These are phyloP conservation scores for Cryptoleucopteryx plumbea DNA, from an alignment of 2,113 vertebrate genomes.

Conservation along the genomic window DNA sequence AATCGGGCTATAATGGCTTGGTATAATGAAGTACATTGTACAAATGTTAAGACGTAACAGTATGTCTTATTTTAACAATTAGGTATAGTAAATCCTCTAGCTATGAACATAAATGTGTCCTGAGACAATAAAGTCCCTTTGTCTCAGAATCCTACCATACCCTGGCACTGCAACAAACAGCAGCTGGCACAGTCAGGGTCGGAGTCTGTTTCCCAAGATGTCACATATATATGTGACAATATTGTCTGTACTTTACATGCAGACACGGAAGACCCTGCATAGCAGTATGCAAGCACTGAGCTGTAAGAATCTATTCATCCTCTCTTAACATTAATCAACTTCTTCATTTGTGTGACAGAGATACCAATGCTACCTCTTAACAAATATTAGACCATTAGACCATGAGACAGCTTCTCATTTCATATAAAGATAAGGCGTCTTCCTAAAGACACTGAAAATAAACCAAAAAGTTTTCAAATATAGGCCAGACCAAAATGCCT, in stretches of 20 bases:
- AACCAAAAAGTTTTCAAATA: neutral
- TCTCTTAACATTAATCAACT: neutral
- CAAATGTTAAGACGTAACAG: neutral
- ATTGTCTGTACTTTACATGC: neutral
- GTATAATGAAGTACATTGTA: neutral
- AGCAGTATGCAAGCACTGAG: neutral
- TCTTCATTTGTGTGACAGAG: neutral
- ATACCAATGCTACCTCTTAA: neutral
- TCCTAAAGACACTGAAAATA: neutral
- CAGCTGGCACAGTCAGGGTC: neutral
- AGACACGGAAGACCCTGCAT: neutral
- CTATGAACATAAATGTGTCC: neutral
- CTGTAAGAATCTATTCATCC: neutral
- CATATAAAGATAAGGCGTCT: neutral
- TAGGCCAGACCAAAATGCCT: neutral
- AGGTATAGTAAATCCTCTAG: neutral
- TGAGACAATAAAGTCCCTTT: neutral
- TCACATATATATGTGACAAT: neutral
- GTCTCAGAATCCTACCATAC: neutral
- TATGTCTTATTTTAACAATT: neutral
- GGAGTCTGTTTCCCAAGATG: neutral
- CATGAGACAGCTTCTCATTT: neutral
- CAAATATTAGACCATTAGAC: neutral
- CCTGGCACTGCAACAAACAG: neutral
- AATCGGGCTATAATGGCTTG: neutral